These are phyloP conservation scores for Agriopis marginaria DNA, from an alignment of 2,888 invertebrate species.

Conservation along the genomic window DNA sequence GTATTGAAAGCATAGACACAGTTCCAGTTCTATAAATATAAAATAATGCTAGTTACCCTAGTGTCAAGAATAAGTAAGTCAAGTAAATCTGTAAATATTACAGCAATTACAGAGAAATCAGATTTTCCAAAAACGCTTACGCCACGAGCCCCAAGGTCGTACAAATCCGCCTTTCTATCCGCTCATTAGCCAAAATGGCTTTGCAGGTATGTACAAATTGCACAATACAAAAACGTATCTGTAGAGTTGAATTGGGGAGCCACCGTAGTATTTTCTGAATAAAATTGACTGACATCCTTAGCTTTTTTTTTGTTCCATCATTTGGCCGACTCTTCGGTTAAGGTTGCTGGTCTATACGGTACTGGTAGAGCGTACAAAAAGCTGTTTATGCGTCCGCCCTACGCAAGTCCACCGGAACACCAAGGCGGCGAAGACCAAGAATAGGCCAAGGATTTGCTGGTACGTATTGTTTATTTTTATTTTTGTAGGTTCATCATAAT, in stretches of 20 bases:
- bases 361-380: conserved; percentile 73
- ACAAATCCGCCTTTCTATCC: conserved; percentile 78
- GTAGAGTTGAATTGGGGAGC: not conserved
- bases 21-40: too few species aligned
- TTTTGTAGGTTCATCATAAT: too few species aligned
- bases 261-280: not conserved
- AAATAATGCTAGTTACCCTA: too few species aligned
- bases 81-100: not conserved
- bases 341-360: conserved; percentile 36
- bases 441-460: conserved; percentile 34
- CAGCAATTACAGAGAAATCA: not conserved
- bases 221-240: conserved; percentile 16
- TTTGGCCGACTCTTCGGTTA: not conserved
- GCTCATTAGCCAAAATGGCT: conserved; percentile 78
- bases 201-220: conserved; percentile 57
- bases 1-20: too few species aligned
- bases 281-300: not conserved
- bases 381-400: conserved; percentile 72
- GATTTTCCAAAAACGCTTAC: conserved; percentile 20
- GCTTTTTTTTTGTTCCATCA: not conserved
- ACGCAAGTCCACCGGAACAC: conserved; percentile 60
- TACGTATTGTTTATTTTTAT: conserved; percentile 2
- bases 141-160: conserved; percentile 37
- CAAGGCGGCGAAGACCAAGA: conserved; percentile 55
- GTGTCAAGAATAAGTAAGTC: not conserved